Base-by-base conservation (phyloP, 2,797 vertebrate genomes). In the Okamejei kenojei region DNA sequence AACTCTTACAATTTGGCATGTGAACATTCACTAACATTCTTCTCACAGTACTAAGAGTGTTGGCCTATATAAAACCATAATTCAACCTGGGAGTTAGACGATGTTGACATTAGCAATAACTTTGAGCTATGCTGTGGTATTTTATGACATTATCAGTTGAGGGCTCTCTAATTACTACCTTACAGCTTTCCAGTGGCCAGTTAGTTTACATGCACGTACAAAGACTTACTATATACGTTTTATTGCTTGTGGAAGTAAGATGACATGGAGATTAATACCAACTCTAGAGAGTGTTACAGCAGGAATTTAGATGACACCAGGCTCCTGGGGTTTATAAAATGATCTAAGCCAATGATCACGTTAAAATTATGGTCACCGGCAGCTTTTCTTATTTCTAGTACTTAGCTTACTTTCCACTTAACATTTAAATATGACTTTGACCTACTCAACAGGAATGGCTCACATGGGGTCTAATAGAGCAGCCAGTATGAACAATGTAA, bases 241-340 rank as follows among this genome's bases (percentile, higher is more conserved):
- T 45, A 91, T 91, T 91, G 73, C 90, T 71, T 74, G 68, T 91
- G 73, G 90, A 54, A n/a, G 90, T 91, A 91, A 91, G 71, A 74
- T 91, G 90, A 91, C 68, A 73, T 63, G 65, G 32, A 73, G 88
- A 90, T 90, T 73, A 90, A 74, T 91, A 91, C 65, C 23, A 45
- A 26, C 68, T 9, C 45, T 73, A 15, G 65, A 91, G 21, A 73
- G 68, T 38, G 68, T 73, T 91, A 73, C 71, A 90, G 90, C 73
- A 73, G 71, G 65, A 74, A 74, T 54, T 54, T 91, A 71, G 71
- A 91, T 91, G 68, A 74, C 35, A 29, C 54, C 11, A 54, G 65
- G 21, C 35, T 91, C 68, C 38, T 68, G 23, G 73, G 71, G 68
- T 91, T 91, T 74, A 74, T 74, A 29, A 91, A 91, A 35, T 91